Base-by-base conservation (phyloP, 1,140 invertebrate genomes). In the Oryzaephilus surinamensis region DNA sequence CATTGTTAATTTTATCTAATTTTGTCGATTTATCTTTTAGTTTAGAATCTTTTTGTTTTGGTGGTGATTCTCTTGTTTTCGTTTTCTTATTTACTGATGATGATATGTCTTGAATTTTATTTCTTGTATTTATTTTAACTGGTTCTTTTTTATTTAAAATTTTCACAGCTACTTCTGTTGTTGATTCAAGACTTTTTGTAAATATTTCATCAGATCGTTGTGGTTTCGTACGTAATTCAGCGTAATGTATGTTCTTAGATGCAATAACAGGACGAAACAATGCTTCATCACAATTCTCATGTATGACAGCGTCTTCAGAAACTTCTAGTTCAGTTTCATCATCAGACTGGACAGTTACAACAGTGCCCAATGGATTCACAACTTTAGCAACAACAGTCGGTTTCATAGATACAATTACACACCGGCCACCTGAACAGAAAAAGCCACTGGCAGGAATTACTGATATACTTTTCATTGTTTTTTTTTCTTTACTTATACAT, bases 381-480 rank as follows among this genome's bases (percentile, higher is more conserved):
- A 80, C 73, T 64, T 79, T 75, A 55, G 69, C 69, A 56, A 76
- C 66, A 43, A 40, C 32, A 33, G 47, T 45, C 18, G 51, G 38
- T 57, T 59, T 57, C 54, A 60, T 48, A 32, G 58, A 58, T 19
- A 61, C 54, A 29, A 62, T 67, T 66, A 69, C 64, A 65, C 70
- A 69, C 66, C 65, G 61, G 65, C 69, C 70, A 74, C 74, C 77
- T 78, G 72, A 67, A 66, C 69, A 75, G 72, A 74, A 76, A 77
- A 74, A 79, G 77, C 77, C 77, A 75, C 78, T 74, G 77, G 76
- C 77, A 79, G 74, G 74, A 74, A 68, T 70, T 57, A 50, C 51
- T 52, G 43, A 51, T 15, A n/a, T n/a, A n/a, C n/a, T n/a, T n/a
- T n/a, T 38, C 27, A 26, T 21, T n/a, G n/a, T n/a, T n/a, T n/a